These are phyloP conservation scores for Micrasema minimum DNA, from an alignment of 1,140 invertebrate genomes.

Conservation along the genomic window DNA sequence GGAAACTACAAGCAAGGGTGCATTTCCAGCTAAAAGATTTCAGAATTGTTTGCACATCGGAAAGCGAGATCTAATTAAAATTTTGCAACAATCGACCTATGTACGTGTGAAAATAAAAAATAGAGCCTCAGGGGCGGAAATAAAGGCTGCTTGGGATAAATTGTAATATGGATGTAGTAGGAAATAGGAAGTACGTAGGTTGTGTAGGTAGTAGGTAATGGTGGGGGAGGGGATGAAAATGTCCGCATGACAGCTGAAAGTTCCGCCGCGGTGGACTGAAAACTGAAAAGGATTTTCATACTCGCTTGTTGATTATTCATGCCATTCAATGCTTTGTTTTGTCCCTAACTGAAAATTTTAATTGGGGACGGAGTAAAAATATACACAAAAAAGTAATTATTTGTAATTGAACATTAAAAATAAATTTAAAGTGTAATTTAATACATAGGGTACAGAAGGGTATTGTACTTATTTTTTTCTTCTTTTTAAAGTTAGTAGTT, in stretches of 20 bases:
- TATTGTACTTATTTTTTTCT: no score
- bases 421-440: no score
- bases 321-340: no score
- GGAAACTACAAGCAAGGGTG: no score
- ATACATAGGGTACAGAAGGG: no score
- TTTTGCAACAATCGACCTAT: constrained; percentile 37
- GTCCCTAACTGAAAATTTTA: no score
- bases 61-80: constrained; percentile 44
- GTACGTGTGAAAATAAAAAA: constrained; percentile 13
- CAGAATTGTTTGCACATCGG: not conserved
- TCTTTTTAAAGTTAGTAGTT: no score
- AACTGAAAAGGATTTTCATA: constrained; percentile 24
- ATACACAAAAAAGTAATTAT: no score
- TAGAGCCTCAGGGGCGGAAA: constrained; percentile 21
- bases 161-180: no score
- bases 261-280: not conserved
- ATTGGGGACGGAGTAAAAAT: no score
- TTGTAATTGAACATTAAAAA: no score
- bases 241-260: constrained; percentile 31
- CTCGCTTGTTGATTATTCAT: not conserved
- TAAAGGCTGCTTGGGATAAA: constrained; percentile 5
- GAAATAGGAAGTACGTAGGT: no score
- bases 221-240: constrained; percentile 16
- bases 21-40: not conserved
- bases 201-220: not conserved